phyloP scores from a whole-genome alignment of 2,113 vertebrate species.

The Collichthys lucidus region DNA sequence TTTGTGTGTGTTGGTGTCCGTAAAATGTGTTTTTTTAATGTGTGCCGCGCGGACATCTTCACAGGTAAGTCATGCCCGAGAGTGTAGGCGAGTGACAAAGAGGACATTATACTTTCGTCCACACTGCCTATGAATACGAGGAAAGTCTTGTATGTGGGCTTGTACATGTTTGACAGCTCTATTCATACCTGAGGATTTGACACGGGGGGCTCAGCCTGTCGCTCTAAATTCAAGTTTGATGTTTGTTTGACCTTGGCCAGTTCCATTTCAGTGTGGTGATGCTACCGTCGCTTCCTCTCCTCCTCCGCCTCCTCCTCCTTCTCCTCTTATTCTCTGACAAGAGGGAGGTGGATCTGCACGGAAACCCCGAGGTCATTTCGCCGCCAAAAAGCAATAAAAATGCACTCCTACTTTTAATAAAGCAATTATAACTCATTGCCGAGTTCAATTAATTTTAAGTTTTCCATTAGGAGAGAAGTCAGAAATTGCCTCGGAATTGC shows the following conservation, averaged over 20 bases:
- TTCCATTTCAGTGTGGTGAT: constrained; percentile 19
- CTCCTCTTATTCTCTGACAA: constrained; percentile 4
- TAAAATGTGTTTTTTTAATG: constrained; percentile 4
- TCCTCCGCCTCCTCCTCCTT: background rate
- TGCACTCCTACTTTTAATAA: constrained; percentile 78
- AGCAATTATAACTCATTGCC: constrained; percentile 79
- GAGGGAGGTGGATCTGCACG: constrained; percentile 46
- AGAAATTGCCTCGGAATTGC: constrained; percentile 64
- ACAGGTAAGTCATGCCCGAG: constrained; percentile 1
- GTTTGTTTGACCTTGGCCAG: constrained; percentile 61
- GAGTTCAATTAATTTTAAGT: constrained; percentile 75
- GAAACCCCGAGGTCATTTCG: constrained; percentile 69
- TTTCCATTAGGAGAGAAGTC: constrained; percentile 71
- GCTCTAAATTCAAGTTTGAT: constrained; percentile 6
- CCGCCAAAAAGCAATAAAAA: constrained; percentile 77
- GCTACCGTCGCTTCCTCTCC: constrained; percentile 4
- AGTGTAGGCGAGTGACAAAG: constrained; percentile 47
- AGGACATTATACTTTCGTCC: constrained; percentile 17
- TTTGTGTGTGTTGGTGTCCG: constrained; percentile 21
- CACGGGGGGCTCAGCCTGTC: background rate
- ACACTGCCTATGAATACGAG: constrained; percentile 5
- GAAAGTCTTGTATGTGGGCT: constrained; percentile 4
- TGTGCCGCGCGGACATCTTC: constrained; percentile 18
- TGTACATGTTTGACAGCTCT: background rate
- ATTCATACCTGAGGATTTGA: background rate